Conservation (phyloP, 2,888 invertebrate genomes). For the Himalopsyche anomala region DNA sequence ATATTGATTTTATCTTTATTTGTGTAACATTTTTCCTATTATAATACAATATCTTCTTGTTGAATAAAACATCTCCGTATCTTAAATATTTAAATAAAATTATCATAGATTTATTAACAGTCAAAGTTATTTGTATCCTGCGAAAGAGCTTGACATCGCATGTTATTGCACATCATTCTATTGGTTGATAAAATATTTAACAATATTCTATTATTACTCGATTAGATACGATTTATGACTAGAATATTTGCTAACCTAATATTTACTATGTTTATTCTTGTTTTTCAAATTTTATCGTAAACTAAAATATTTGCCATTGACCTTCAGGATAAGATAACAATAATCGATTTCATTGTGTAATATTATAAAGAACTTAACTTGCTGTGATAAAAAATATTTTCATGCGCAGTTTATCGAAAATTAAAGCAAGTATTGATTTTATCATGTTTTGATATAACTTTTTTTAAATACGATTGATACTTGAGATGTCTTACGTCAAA, state of each 20-base stretch:
- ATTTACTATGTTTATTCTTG: not conserved
- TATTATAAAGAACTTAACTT: not conserved
- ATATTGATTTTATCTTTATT: too few relatives aligned
- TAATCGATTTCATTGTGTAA: not conserved
- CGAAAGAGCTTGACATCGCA: too few relatives aligned
- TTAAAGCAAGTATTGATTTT: not conserved
- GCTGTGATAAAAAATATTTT: not conserved
- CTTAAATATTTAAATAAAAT: too few relatives aligned
- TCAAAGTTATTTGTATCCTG: too few relatives aligned
- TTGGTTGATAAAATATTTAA: not conserved
- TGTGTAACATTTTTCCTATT: too few relatives aligned
- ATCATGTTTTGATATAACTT: not conserved
- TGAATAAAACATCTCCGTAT: too few relatives aligned
- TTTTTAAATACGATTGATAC: not conserved
- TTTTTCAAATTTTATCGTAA: not conserved
- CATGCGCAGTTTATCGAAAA: not conserved
- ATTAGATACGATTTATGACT: constrained; percentile 9
- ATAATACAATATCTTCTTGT: too few relatives aligned
- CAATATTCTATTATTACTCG: constrained; percentile 12
- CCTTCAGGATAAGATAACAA: constrained; percentile 26
- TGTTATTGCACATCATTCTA: too few relatives aligned
- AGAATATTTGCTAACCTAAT: not conserved
- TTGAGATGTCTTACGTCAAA: not conserved
- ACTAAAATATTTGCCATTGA: constrained; percentile 1
- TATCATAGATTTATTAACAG: too few relatives aligned